phyloP scores from a whole-genome alignment of 2,888 invertebrate genomes.

The Apeira syringaria region DNA sequence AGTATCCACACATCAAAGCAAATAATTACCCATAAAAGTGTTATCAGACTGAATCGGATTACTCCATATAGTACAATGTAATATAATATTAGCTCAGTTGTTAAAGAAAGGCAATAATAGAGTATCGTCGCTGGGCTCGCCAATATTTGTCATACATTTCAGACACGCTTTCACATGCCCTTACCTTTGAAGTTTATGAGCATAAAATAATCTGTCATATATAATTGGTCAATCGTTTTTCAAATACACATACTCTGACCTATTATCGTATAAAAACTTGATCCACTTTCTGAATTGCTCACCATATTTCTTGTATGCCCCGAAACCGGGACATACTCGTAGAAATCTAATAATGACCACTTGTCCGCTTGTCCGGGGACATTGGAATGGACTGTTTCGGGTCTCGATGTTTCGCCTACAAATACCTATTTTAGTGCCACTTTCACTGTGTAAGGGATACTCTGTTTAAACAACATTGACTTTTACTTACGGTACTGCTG shows the following conservation, averaged over 20 bases:
- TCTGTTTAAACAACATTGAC: slow-evolving; percentile 16
- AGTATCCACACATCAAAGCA: too few species aligned
- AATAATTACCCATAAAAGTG: too few species aligned
- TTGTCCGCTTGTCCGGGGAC: slow-evolving; percentile 35
- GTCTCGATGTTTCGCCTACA: slow-evolving; percentile 49
- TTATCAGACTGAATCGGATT: slow-evolving; percentile 41
- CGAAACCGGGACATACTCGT: slow-evolving; percentile 15
- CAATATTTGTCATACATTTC: slow-evolving; percentile 8
- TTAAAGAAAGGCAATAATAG: slow-evolving; percentile 37
- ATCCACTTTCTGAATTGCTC: slow-evolving; percentile 17
- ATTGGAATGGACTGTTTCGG: slow-evolving; percentile 40
- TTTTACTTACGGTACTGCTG: slow-evolving; percentile 16
- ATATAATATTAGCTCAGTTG: slow-evolving; percentile 53
- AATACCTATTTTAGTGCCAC: slow-evolving; percentile 56
- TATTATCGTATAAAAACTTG: too few species aligned
- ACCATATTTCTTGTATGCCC: slow-evolving; percentile 24
- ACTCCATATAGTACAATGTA: slow-evolving; percentile 30
- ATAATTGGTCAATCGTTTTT: too few species aligned
- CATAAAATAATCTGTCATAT: too few species aligned
- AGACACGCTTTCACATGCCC: background rate
- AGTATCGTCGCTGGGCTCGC: background rate
- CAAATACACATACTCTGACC: too few species aligned
- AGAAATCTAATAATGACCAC: slow-evolving; percentile 30
- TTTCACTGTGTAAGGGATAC: slow-evolving; percentile 26
- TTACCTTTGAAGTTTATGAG: too few species aligned